Evolutionary conservation across 2,113 vertebrate species (phyloP).

Genomic region (Salminus brasiliensis): DNA sequence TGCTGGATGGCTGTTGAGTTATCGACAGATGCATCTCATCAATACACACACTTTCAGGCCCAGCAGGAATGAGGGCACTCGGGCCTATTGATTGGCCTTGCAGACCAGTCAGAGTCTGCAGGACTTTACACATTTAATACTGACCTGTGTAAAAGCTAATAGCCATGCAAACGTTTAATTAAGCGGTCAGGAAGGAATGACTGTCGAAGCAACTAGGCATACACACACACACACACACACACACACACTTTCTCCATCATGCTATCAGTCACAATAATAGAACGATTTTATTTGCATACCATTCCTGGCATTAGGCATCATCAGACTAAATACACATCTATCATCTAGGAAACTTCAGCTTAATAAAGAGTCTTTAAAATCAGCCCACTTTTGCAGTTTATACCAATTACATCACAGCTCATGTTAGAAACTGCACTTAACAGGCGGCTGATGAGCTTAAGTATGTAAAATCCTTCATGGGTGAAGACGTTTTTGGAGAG

Average conservation of each 20-base stretch:
- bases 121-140: conserved; percentile 73
- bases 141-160: conserved; percentile 71
- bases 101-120: conserved; percentile 62
- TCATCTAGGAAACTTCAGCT: background rate
- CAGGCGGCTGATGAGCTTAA: background rate
- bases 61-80: conserved; percentile 71
- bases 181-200: conserved; percentile 72
- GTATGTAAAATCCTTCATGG: background rate
- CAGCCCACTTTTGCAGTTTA: background rate
- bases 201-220: conserved; percentile 61
- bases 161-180: conserved; percentile 77
- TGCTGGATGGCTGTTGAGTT: conserved; percentile 55
- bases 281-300: background rate
- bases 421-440: background rate
- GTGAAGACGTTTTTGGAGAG: background rate
- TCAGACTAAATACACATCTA: background rate
- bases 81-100: conserved; percentile 70
- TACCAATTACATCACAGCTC: background rate
- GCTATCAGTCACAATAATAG: too few relatives aligned
- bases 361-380: background rate
- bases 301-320: too few relatives aligned
- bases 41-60: conserved; percentile 61
- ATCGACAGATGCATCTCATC: conserved; percentile 62
- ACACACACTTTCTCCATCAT: background rate
- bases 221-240: conserved; percentile 33